Conservation (phyloP, 2,888 invertebrate genomes). For the Globia sparganii region DNA sequence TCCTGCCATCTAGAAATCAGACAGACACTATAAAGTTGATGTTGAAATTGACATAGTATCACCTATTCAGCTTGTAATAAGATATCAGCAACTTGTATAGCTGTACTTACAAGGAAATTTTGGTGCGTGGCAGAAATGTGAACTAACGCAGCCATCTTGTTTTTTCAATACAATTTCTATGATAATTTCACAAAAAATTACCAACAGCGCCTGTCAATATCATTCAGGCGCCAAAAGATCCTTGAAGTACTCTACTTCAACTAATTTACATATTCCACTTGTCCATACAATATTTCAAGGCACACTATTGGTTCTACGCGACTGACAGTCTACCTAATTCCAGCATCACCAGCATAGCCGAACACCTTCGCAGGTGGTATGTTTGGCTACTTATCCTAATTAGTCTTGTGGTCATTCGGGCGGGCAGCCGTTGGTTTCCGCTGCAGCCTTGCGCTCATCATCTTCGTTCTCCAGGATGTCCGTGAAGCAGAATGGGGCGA, state of each 20-base stretch:
- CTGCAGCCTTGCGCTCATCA: slow-evolving; percentile 76
- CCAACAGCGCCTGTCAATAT: background rate
- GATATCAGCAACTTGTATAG: background rate
- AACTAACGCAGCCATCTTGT: background rate
- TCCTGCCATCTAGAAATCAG: background rate
- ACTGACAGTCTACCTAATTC: slow-evolving; percentile 37
- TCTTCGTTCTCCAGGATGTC: slow-evolving; percentile 89
- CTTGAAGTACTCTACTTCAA: background rate
- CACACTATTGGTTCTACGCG: slow-evolving; percentile 11
- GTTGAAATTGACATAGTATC: background rate
- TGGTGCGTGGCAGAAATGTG: background rate
- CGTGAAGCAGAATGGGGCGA: slow-evolving; percentile 94
- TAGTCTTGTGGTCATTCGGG: slow-evolving; percentile 78
- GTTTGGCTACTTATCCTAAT: slow-evolving; percentile 54
- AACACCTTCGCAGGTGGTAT: slow-evolving; percentile 48
- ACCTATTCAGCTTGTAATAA: background rate
- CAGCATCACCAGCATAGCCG: slow-evolving; percentile 56
- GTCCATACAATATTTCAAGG: slow-evolving; percentile 1
- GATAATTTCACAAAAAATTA: background rate
- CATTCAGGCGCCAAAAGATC: background rate
- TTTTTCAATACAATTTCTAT: background rate
- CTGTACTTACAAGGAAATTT: background rate
- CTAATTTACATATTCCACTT: background rate
- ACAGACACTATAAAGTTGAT: background rate
- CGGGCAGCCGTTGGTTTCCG: slow-evolving; percentile 76